Conservation (phyloP, 2,888 invertebrate genomes). For the Tipula lateralis region DNA sequence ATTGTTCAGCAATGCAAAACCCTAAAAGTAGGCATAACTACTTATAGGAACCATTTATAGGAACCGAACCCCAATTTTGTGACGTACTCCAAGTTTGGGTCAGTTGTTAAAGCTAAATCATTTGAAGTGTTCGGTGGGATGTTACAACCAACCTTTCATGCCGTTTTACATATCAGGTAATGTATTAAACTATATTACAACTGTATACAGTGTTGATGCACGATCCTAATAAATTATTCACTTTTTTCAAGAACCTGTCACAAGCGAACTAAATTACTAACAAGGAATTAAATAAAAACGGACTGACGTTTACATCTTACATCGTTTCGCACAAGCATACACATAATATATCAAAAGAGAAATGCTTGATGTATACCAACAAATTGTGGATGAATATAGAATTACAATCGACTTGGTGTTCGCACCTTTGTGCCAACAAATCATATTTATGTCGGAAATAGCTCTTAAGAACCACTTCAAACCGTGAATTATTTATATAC, state of each 20-base stretch:
- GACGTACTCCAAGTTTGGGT: too few relatives aligned
- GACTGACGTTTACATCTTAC: slow-evolving; percentile 7
- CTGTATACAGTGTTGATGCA: background rate
- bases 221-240: background rate
- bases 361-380: too few relatives aligned
- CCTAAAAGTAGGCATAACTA: too few relatives aligned
- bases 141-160: background rate
- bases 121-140: too few relatives aligned
- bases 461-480: background rate
- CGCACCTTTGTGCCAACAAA: background rate
- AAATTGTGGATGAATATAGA: background rate
- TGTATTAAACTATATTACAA: background rate
- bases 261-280: background rate
- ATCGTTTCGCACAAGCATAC: background rate
- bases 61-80: too few relatives aligned
- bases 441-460: slow-evolving; percentile 6
- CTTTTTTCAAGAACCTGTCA: background rate
- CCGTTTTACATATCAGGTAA: background rate
- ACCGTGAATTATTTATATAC: background rate
- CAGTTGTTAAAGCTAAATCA: too few relatives aligned
- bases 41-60: too few relatives aligned
- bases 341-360: background rate
- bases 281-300: background rate
- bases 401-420: background rate
- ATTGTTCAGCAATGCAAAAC: too few relatives aligned